These are phyloP conservation scores for Parnassius smintheus DNA, from an alignment of 2,888 invertebrate genomes.

Conservation along the genomic window DNA sequence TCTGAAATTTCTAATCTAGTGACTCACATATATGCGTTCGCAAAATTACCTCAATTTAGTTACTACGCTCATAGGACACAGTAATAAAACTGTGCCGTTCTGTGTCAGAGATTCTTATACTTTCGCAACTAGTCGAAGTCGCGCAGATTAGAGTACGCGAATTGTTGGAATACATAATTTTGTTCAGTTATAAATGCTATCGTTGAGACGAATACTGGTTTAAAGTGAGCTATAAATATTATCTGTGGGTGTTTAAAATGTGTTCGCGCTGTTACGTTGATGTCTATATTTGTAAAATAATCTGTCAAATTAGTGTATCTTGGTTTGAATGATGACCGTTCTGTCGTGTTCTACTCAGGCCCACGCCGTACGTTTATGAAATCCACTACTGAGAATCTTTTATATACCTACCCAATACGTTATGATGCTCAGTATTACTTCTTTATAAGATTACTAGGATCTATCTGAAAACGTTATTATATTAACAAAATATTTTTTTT, in stretches of 20 bases:
- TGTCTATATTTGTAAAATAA: constrained; percentile 41
- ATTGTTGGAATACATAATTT: constrained; percentile 5
- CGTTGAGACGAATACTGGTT: constrained; percentile 38
- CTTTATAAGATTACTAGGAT: not conserved
- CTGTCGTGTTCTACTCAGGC: constrained; percentile 12
- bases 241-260: constrained; percentile 50
- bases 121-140: not conserved
- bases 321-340: constrained; percentile 25
- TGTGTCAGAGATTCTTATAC: not conserved
- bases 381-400: not conserved
- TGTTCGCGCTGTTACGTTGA: constrained; percentile 42
- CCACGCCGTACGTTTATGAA: constrained; percentile 14
- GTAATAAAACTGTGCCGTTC: not conserved
- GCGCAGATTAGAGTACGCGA: constrained; percentile 1
- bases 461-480: no score
- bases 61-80: constrained; percentile 11
- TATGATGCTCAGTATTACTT: no score
- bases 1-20: constrained; percentile 70
- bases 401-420: no score
- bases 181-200: constrained; percentile 17
- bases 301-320: constrained; percentile 30
- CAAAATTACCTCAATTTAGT: constrained; percentile 48
- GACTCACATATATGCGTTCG: constrained; percentile 46
- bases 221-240: constrained; percentile 38
- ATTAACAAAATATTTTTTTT: no score